A percentile compares a stretch with the other conserved stretches of the same genome.
Evolutionary conservation across 64 coral and sea anemone species (phyloP).

Genomic region (Pocillopora verrucosa): DNA sequence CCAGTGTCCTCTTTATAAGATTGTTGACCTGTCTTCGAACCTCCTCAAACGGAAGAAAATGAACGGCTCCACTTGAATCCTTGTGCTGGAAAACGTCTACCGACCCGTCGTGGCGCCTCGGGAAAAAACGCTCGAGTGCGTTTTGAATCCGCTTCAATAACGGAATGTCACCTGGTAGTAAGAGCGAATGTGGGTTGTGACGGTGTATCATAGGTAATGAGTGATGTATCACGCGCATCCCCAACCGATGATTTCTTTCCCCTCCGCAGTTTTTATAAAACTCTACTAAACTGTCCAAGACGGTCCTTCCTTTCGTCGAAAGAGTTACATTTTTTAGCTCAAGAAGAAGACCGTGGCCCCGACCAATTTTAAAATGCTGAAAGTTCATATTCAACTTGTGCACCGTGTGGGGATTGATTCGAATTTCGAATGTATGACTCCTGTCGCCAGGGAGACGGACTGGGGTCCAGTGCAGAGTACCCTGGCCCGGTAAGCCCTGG

Average conservation of each 20-base stretch:
- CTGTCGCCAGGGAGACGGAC: not conserved
- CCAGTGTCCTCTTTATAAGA: not conserved
- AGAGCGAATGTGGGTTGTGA: not conserved
- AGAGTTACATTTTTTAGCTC: constrained; percentile 22
- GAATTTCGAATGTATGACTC: constrained; percentile 14
- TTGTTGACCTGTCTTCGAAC: not conserved
- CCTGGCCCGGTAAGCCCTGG: constrained; percentile 1
- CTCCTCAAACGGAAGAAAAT: constrained; percentile 27
- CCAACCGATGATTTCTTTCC: not conserved
- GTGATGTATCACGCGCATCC: not conserved
- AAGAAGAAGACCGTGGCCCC: not conserved
- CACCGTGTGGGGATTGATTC: not conserved
- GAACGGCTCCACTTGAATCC: constrained; percentile 1
- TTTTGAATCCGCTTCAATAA: constrained; percentile 12
- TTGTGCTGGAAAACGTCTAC: constrained; percentile 28
- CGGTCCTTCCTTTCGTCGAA: not conserved
- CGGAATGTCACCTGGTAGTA: constrained; percentile 3
- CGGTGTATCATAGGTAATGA: not conserved
- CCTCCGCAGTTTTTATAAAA: constrained; percentile 19
- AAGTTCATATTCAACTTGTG: not conserved
- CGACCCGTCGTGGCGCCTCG: constrained; percentile 11
- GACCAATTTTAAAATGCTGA: constrained; percentile 13
- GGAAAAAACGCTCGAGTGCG: constrained; percentile 18
- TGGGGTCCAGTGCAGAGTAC: constrained; percentile 12
- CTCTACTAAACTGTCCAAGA: not conserved